Evolutionary conservation across 53 echinoderm and acorn worm genomes (phyloP).

Genomic region (Zoroaster sp.): DNA sequence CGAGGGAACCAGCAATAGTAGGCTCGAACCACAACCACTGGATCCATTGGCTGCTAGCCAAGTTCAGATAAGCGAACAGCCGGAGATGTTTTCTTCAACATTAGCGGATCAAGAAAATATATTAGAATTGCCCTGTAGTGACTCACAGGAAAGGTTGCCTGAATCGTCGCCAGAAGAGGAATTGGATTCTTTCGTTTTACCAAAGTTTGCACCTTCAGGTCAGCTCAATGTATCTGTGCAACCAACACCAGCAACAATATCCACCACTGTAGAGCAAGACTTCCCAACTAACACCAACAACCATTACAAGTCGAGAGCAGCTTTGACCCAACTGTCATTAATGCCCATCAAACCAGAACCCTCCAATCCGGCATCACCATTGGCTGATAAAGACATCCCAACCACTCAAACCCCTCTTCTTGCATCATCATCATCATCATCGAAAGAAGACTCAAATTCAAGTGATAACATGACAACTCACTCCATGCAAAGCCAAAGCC

Average conservation of each 20-base stretch:
- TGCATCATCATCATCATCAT: neutral
- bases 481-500: neutral
- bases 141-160: neutral
- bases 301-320: neutral
- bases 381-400: neutral
- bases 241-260: neutral
- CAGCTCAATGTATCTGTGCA: neutral
- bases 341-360: neutral
- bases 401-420: neutral
- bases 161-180: neutral
- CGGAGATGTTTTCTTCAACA: neutral
- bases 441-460: neutral
- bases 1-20: neutral
- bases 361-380: neutral
- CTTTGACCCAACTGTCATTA: neutral
- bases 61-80: neutral
- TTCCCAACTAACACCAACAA: neutral
- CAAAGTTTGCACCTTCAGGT: constrained; percentile 18
- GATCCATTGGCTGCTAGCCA: neutral
- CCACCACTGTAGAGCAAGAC: neutral
- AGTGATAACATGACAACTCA: neutral
- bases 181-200: neutral
- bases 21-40: neutral
- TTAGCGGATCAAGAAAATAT: neutral
- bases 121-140: neutral